phyloP scores from a whole-genome alignment of 2,113 vertebrate species.

The Herpailurus yagouaroundi region DNA sequence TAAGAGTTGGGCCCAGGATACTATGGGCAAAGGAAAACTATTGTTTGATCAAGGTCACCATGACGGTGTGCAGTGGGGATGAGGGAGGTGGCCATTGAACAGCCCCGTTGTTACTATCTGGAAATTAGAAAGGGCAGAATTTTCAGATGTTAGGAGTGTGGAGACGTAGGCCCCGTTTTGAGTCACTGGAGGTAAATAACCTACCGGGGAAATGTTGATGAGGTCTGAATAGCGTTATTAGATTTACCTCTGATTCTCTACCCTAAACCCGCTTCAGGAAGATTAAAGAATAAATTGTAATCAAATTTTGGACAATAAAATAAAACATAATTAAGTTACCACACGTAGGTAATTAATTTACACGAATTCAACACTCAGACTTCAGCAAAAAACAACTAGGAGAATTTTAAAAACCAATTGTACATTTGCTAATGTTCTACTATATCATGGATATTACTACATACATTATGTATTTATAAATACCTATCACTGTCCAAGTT shows the following conservation, averaged over 20 bases:
- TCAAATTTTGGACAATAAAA: background rate
- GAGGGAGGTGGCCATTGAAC: background rate
- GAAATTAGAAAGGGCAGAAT: background rate
- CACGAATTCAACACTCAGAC: background rate
- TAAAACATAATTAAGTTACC: background rate
- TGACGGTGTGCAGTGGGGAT: background rate
- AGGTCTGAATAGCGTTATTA: background rate
- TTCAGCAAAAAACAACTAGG: background rate
- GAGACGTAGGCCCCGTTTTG: background rate
- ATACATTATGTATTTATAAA: background rate
- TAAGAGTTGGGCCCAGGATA: background rate
- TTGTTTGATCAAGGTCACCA: background rate
- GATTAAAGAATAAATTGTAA: background rate
- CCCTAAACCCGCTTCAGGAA: background rate
- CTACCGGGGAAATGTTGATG: background rate
- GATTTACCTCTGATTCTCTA: background rate
- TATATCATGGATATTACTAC: background rate
- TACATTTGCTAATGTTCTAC: background rate
- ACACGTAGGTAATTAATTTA: background rate
- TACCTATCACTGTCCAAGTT: background rate
- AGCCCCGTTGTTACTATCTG: background rate
- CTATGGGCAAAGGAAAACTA: background rate
- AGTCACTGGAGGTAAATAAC: rapidly evolving
- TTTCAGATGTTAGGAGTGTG: background rate
- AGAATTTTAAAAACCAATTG: background rate